A percentile compares a stretch with the other conserved stretches of the same genome.
phyloP scores from a whole-genome alignment of 1,140 invertebrate species.

The Trachymyrmex septentrionalis region DNA sequence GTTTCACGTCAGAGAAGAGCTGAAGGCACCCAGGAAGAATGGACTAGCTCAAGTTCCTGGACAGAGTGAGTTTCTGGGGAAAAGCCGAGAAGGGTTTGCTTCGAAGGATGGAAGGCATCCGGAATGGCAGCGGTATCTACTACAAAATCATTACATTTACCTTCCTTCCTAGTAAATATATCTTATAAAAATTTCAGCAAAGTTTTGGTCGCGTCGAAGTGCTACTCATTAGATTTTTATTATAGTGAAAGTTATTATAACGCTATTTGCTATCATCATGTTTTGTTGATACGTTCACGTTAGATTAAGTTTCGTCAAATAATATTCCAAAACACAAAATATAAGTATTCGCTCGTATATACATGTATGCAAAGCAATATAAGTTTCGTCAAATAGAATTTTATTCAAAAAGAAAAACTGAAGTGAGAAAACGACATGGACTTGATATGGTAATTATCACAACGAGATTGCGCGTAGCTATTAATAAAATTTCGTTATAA shows the following conservation, averaged over 20 bases:
- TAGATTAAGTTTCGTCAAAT: neutral
- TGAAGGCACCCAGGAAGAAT: slow-evolving; percentile 66
- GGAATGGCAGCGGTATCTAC: slow-evolving; percentile 24
- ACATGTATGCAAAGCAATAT: no score
- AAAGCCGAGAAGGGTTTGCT: slow-evolving; percentile 35
- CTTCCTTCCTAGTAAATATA: slow-evolving; percentile 24
- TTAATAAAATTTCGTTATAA: slow-evolving; percentile 10
- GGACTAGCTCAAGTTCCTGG: slow-evolving; percentile 64
- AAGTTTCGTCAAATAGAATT: neutral
- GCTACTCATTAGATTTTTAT: slow-evolving; percentile 66
- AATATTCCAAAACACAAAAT: no score
- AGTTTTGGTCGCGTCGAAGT: slow-evolving; percentile 37
- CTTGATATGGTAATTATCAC: neutral
- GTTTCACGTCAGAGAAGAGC: slow-evolving; percentile 57
- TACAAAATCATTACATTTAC: slow-evolving; percentile 66
- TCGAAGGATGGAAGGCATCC: neutral
- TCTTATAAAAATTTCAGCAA: slow-evolving; percentile 55
- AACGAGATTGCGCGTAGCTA: neutral
- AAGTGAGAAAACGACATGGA: no score
- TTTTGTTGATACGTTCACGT: neutral
- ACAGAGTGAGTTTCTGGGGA: slow-evolving; percentile 65
- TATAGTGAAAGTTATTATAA: slow-evolving; percentile 49
- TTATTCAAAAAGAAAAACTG: neutral
- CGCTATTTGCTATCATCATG: neutral
- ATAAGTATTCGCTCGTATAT: no score